Conservation (phyloP, 1,140 invertebrate genomes). For the Drosophila pallidifrons region DNA sequence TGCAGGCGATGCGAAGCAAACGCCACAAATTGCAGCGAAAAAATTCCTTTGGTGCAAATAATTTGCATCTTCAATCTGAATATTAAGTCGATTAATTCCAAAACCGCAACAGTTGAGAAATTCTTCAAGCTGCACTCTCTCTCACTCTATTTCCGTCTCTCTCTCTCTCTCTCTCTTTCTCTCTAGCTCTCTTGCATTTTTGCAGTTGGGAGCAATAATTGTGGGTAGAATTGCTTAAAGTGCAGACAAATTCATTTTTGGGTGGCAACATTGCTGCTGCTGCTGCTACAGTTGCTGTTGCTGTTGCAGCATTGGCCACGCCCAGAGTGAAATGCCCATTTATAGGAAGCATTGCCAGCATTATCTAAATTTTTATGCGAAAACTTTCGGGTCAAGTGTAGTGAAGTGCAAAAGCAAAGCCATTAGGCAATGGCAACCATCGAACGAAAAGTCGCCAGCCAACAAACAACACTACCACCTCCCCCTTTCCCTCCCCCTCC, state of each 20-base stretch:
- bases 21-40: neutral
- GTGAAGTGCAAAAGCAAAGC: conserved; percentile 75
- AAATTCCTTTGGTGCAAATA: conserved; percentile 14
- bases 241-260: conserved; percentile 44
- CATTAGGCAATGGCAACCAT: conserved; percentile 37
- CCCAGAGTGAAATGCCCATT: conserved; percentile 22
- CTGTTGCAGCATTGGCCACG: conserved; percentile 43
- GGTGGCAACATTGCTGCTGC: conserved; percentile 3
- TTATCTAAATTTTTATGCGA: conserved; percentile 81
- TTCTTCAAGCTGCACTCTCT: conserved; percentile 5
- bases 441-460: neutral
- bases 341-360: conserved; percentile 33
- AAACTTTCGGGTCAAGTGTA: conserved; percentile 67
- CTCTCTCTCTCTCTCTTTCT: neutral
- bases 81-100: conserved; percentile 37
- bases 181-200: neutral
- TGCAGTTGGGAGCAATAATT: neutral
- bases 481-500: too few relatives aligned
- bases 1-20: neutral
- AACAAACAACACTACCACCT: neutral
- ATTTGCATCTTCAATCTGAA: conserved; percentile 26
- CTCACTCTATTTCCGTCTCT: too few relatives aligned
- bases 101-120: conserved; percentile 14
- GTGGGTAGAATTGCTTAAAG: neutral
- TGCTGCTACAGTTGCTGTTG: conserved; percentile 3